Percentiles rank a stretch among this genome's conserved stretches.
These are phyloP conservation scores for Trichopoda pennipes DNA, from an alignment of 2,888 invertebrate genomes.

Conservation along the genomic window DNA sequence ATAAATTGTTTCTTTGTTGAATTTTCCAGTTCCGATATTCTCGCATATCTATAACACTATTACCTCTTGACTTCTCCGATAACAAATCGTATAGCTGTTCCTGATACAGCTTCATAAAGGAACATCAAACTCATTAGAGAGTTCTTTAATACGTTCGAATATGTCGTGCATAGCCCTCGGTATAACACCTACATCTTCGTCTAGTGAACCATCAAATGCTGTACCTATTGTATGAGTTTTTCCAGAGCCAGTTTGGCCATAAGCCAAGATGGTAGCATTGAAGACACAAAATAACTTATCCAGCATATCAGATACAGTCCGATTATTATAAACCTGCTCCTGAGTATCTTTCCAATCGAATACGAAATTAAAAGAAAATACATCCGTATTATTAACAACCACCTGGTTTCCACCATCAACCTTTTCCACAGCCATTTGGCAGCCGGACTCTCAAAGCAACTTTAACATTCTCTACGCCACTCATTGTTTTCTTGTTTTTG, in stretches of 20 bases:
- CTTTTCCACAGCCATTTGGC: conserved; percentile 87
- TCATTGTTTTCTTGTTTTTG: conserved; percentile 47
- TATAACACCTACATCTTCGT: conserved; percentile 89
- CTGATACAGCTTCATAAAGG: conserved; percentile 94
- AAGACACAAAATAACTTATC: conserved; percentile 92
- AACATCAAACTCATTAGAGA: conserved; percentile 84
- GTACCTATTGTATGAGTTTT: conserved; percentile 98
- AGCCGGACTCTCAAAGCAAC: conserved; percentile 93
- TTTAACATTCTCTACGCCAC: conserved; percentile 78
- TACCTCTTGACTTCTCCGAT: conserved; percentile 85
- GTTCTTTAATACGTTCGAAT: conserved; percentile 84
- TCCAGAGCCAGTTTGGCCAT: conserved; percentile 96
- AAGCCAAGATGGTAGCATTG: conserved; percentile 96
- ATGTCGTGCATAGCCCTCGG: conserved; percentile 92
- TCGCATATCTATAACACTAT: conserved; percentile 89
- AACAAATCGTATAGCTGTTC: conserved; percentile 93
- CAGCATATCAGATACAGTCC: conserved; percentile 87
- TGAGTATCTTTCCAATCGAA: conserved; percentile 87
- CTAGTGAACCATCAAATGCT: conserved; percentile 84
- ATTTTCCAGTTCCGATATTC: conserved; percentile 88
- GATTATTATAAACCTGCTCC: conserved; percentile 87
- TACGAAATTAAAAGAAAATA: conserved; percentile 92
- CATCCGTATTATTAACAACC: conserved; percentile 85
- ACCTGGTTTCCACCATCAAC: conserved; percentile 86
- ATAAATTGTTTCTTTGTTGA: too few species aligned